Evolutionary conservation across 1,140 invertebrate genomes (phyloP).

Genomic region (Macrocentrus cingulum): DNA sequence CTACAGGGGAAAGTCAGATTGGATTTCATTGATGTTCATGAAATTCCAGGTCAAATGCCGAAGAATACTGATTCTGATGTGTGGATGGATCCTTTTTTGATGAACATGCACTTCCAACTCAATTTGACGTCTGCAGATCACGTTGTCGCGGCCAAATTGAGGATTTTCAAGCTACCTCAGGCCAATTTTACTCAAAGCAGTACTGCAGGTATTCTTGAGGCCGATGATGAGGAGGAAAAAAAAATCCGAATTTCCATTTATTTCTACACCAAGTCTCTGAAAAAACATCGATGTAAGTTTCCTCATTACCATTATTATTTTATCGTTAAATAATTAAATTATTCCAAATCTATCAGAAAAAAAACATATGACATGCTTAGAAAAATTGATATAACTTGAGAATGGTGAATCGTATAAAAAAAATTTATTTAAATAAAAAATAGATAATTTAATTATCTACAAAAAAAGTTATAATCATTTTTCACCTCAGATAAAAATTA

Average conservation of each 20-base stretch:
- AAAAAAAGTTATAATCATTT: too few relatives aligned
- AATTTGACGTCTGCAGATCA: slow-evolving; percentile 55
- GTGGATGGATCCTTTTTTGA: slow-evolving; percentile 58
- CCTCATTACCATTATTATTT: not conserved
- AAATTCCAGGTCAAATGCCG: slow-evolving; percentile 57
- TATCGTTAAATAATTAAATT: too few relatives aligned
- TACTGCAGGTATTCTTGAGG: slow-evolving; percentile 32
- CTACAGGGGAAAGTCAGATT: not conserved
- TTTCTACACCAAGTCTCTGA: slow-evolving; percentile 63
- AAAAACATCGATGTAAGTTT: slow-evolving; percentile 60
- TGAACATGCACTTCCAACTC: slow-evolving; percentile 64
- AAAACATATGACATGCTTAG: too few relatives aligned
- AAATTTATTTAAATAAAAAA: too few relatives aligned
- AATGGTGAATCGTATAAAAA: too few relatives aligned
- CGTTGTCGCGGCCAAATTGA: slow-evolving; percentile 60
- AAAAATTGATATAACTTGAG: too few relatives aligned
- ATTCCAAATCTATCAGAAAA: too few relatives aligned
- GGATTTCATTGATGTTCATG: not conserved
- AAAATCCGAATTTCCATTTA: slow-evolving; percentile 65
- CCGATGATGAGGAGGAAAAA: slow-evolving; percentile 58
- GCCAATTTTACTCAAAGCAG: slow-evolving; percentile 40
- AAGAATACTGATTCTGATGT: slow-evolving; percentile 60
- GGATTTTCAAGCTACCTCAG: slow-evolving; percentile 60
- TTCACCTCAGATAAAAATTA: too few relatives aligned
- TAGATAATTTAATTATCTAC: too few relatives aligned